Percentiles rank a stretch among this genome's conserved stretches.
phyloP scores from a whole-genome alignment of 2,797 vertebrate species.

The Euphonia xanthogaster region DNA sequence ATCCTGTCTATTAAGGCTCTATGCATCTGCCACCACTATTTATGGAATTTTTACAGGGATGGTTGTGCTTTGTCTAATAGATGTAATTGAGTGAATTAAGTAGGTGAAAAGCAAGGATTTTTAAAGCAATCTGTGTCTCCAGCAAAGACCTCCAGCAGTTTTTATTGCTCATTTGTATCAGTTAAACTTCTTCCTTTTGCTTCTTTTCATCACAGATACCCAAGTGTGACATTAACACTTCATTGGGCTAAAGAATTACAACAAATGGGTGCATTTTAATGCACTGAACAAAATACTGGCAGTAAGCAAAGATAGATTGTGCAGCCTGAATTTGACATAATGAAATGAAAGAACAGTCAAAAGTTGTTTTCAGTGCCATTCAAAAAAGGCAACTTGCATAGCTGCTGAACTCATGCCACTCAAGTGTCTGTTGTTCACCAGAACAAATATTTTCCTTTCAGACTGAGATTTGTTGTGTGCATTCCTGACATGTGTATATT shows the following conservation, averaged over 20 bases:
- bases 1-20: not conserved
- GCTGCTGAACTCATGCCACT: not conserved
- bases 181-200: not conserved
- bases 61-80: not conserved
- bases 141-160: not conserved
- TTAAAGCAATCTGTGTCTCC: not conserved
- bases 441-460: conserved; percentile 21
- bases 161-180: conserved; percentile 9
- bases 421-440: not conserved
- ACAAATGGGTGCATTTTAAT: not conserved
- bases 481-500: not conserved
- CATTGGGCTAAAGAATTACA: not conserved
- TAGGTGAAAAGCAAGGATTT: not conserved
- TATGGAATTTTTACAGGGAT: not conserved
- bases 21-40: not conserved
- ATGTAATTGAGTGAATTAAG: not conserved
- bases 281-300: not conserved
- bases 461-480: not conserved
- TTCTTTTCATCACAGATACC: not conserved
- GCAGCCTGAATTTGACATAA: not conserved
- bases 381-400: not conserved
- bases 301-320: not conserved
- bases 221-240: not conserved
- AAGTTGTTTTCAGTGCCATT: not conserved
- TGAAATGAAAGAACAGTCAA: not conserved